Base-by-base conservation (phyloP, 2,797 vertebrate species). In the Chelon auratus region DNA sequence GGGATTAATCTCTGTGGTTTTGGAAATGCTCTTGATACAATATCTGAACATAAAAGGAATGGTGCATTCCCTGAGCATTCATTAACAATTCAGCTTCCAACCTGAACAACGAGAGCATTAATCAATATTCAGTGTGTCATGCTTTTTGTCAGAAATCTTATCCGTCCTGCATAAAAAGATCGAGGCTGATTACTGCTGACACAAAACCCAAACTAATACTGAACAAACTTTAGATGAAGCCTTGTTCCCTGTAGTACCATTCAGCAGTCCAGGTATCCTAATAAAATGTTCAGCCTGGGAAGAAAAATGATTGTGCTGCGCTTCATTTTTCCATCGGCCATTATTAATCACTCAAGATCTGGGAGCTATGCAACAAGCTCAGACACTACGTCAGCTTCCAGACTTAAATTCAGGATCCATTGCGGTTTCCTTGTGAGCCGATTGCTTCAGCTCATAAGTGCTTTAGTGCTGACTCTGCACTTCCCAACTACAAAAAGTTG, bases 381-480 rank as follows among this genome's bases (percentile, higher is more conserved):
- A 40, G 9, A 14, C 8, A 9, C 52, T 75, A 33, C 30, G 30
- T 82, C 70, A 43, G n/a, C 47, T 68, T 42, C 57, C 33, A 14
- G 57, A n/a, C 20, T 63, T 45, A 20, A 64, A 59, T 22, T 24
- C 26, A 42, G 0, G 24, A 40, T 37, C 40, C 24, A 33, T 14
- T 52, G 48, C 39, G 50, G 13, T 54, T 72, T 47, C 47, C 14
- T 62, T 11, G 10, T 66, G 51, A 75, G 62, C 53, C 51, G 63
- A 82, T 71, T 76, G 42, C 39, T 61, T 64, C 42, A 6, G 52
- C 18, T 57, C 26, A 50, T n/a, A 30, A 77, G 72, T 59, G 66
- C 62, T 61, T 65, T 2, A 3, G 11, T 37, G 65, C 77, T 74
- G 82, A 87, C 58, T 71, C 59, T 0, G 77, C 75, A 82, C 69